Evolutionary conservation across 2,113 vertebrate species (phyloP).

Genomic region (Suricata suricatta): DNA sequence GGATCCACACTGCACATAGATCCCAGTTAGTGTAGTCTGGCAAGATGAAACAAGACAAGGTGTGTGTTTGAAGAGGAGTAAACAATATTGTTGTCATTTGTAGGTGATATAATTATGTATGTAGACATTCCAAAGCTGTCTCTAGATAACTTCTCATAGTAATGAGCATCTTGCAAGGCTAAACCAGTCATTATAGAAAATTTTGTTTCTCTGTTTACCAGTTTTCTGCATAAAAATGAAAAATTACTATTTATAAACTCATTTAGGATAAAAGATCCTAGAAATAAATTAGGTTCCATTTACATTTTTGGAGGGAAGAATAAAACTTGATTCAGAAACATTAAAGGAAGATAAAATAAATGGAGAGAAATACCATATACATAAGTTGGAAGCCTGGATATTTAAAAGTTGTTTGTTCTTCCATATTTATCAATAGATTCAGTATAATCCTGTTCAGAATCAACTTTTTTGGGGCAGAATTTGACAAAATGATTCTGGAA

Average conservation of each 20-base stretch:
- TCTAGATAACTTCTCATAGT: not conserved
- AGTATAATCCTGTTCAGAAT: not conserved
- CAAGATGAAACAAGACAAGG: not conserved
- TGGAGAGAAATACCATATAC: not conserved
- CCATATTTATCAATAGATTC: not conserved
- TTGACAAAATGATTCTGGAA: not conserved
- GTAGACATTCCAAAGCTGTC: not conserved
- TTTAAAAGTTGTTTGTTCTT: conserved; percentile 18
- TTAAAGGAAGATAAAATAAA: not conserved
- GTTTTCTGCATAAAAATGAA: not conserved
- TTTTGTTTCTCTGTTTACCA: not conserved
- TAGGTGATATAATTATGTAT: not conserved
- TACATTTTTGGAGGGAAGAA: not conserved
- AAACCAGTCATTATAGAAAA: not conserved
- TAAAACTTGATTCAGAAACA: not conserved
- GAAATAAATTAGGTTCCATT: not conserved
- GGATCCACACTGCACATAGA: not conserved
- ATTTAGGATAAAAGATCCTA: not conserved
- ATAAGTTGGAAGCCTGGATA: not conserved
- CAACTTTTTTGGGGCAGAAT: not conserved
- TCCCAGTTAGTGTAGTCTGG: not conserved
- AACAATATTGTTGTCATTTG: not conserved
- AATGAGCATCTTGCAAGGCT: not conserved
- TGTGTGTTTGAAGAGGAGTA: not conserved
- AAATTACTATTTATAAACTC: not conserved